Percentiles rank a stretch among this genome's conserved stretches.
Conservation (phyloP, 2,797 vertebrate genomes). For the Luscinia luscinia region DNA sequence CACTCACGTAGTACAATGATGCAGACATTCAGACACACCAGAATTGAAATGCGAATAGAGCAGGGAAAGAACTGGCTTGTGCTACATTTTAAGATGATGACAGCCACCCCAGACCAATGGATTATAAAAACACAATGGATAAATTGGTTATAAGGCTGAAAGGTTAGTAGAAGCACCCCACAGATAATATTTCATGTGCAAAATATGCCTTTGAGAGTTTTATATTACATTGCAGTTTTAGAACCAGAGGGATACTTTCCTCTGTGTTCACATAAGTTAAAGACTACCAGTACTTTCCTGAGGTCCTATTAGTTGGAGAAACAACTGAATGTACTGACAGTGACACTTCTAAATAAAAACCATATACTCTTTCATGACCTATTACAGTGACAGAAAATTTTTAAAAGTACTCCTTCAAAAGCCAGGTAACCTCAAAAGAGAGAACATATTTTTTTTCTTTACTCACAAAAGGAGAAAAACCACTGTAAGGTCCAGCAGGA, state of each 20-base stretch:
- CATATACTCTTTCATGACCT: not conserved
- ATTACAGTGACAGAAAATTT: not conserved
- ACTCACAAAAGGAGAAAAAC: not conserved
- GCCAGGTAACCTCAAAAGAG: not conserved
- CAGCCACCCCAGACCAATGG: not conserved
- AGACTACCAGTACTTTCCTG: not conserved
- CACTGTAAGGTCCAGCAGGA: not conserved
- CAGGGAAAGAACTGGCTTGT: not conserved
- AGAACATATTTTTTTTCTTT: not conserved
- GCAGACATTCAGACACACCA: conserved; percentile 27
- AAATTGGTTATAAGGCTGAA: not conserved
- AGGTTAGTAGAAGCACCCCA: not conserved
- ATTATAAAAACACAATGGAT: not conserved
- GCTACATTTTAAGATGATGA: not conserved
- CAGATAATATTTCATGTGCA: not conserved
- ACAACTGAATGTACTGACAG: not conserved
- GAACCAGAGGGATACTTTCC: not conserved
- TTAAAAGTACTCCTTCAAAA: not conserved
- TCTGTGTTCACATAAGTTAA: not conserved
- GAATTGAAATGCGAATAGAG: not conserved
- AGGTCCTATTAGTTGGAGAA: not conserved
- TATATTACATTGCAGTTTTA: not conserved
- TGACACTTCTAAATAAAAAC: not conserved
- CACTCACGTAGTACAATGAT: not conserved
- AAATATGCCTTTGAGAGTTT: not conserved